Base-by-base conservation (phyloP, 2,888 invertebrate genomes). In the Calliphora vomitoria region DNA sequence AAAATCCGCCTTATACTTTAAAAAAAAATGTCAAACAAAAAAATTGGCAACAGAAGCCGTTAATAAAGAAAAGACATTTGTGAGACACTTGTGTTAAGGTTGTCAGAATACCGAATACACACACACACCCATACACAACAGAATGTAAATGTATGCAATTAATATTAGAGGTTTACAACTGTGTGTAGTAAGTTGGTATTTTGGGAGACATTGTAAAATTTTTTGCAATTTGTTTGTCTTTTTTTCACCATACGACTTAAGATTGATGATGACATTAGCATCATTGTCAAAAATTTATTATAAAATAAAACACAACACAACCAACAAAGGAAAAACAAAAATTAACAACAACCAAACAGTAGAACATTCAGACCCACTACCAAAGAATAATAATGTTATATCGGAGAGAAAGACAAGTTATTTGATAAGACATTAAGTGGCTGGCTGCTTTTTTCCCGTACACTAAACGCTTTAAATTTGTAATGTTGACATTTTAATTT, bases 181-280 rank as follows among this genome's bases (percentile, higher is more conserved):
- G 25, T 35, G 35, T 35, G 18, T 41, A 10, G 13, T 55, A n/a
- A 31, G 18, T 44, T 47, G 55, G 53, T 44, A 55, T 74, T 55
- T 66, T 11, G 15, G 66, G 4, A 71, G 4, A 72, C 64, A 72
- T 55, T 18, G 69, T 53, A 31, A 38, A 76, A 60, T 62, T 50
- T 1, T 53, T 62, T 38, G 76, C 69, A 15, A 60, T 71, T 74
- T 84, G 18, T 41, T 78, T 66, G 20, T 35, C n/a, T 11, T 50
- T 53, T 80, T 62, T 74, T 64, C 13, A 41, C 69, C n/a, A 88
- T 91, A 90, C 87, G 78, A 88, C 90, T 88, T 90, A 92, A 92
- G 92, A 92, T 92, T 92, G 92, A 92, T 92, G 92, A 92, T 92
- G 92, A 92, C 92, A 92, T 92, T 92, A 92, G 92, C 92, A 92